Base-by-base conservation (phyloP, 2,888 invertebrate genomes). In the Andrena bucephala region DNA sequence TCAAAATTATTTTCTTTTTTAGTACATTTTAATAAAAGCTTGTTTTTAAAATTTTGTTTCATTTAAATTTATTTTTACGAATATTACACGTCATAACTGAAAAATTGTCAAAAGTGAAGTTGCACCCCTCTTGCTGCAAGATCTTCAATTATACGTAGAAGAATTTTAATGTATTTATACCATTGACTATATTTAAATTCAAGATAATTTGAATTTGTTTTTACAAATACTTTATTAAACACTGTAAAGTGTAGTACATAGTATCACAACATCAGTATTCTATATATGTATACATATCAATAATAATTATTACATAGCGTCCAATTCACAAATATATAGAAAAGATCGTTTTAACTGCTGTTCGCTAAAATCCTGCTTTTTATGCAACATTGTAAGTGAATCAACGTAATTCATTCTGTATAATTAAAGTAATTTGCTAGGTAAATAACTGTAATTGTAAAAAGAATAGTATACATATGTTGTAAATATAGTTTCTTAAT, bases 181-280 rank as follows among this genome's bases (percentile, higher is more conserved):
- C 52, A 24, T 2, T 24, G 27, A 57, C 27, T 33, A 20, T 20
- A 20, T 20, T 20, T 31, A 50, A 36, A 54, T 36, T 50, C 59
- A 54, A 20, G 20, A 29, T 20, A 70, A n/a, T 69, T 71, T 65
- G 0, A 31, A 52, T 52, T 52, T 87, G 78, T 90, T 91, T 91
- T 91, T 91, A 91, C 88, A 93, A 92, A 92, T 88, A 88, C 80
- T 91, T 91, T 92, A 92, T 92, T 92, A 92, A 92, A 92, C 91
- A 92, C 89, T 90, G 89, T 85, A 89, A 91, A 89, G 86, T 90
- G 85, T 91, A 89, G 88, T 92, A 93, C 91, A 93, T 91, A 88
- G 87, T 93, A 92, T 93, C 92, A 92, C 92, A 92, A 91, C 87
- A 87, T 91, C 89, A 87, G 91, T 84, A 89, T 91, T 85, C 42